These are phyloP conservation scores for Orchesella flavescens DNA, from an alignment of 2,888 invertebrate genomes.

Conservation along the genomic window DNA sequence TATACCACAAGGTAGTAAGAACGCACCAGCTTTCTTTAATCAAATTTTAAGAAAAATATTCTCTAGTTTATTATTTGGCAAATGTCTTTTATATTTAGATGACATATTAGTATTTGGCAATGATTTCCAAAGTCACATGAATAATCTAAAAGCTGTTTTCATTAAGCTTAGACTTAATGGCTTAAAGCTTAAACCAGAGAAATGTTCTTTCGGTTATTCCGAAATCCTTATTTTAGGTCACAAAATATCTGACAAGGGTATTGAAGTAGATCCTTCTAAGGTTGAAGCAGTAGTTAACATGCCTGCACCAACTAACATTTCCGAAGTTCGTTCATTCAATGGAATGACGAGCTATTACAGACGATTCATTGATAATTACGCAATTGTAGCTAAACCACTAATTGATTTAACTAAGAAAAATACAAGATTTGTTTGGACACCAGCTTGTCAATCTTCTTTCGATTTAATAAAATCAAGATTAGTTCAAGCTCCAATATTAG, in stretches of 20 bases:
- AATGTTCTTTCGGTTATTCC: constrained; percentile 8
- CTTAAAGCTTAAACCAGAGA: constrained; percentile 11
- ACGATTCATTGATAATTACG: constrained; percentile 7
- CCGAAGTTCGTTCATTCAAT: constrained; percentile 2
- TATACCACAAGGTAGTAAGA: constrained; percentile 1
- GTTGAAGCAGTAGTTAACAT: constrained; percentile 18
- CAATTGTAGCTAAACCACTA: background rate
- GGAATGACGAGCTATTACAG: constrained; percentile 34
- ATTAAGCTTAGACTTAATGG: constrained; percentile 8
- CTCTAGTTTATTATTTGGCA: background rate
- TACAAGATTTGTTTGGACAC: constrained; percentile 8
- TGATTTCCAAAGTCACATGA: background rate
- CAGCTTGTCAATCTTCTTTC: constrained; percentile 21
- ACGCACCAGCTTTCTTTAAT: background rate
- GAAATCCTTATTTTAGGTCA: constrained; percentile 32
- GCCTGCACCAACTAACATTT: constrained; percentile 23
- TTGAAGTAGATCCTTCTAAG: constrained; percentile 18
- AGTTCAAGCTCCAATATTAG: constrained; percentile 24
- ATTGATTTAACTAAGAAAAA: background rate
- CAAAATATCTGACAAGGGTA: background rate
- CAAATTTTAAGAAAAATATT: constrained; percentile 2
- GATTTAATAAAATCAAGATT: constrained; percentile 18
- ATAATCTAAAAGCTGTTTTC: background rate
- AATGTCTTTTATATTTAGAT: background rate
- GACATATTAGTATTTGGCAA: background rate